phyloP scores from a whole-genome alignment of 1,140 invertebrate species.

The Bombus breviceps region DNA sequence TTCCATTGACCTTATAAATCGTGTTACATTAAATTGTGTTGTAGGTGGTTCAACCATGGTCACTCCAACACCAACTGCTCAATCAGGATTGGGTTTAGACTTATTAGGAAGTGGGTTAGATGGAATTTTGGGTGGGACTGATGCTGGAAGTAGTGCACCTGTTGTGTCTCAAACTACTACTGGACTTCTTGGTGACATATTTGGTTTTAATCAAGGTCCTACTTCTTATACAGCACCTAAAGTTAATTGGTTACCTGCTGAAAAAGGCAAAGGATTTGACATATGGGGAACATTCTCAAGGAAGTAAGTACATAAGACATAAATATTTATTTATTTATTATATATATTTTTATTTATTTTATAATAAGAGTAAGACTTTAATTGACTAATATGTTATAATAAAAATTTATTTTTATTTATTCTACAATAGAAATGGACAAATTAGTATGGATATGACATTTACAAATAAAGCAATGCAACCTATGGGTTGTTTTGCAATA shows the following conservation, averaged over 20 bases:
- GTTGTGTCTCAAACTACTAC: conserved; percentile 83
- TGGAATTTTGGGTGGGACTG: conserved; percentile 74
- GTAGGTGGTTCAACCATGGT: conserved; percentile 82
- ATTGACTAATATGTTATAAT: background rate
- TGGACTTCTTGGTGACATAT: conserved; percentile 95
- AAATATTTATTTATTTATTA: background rate
- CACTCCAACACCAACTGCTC: conserved; percentile 80
- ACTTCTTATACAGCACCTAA: conserved; percentile 91
- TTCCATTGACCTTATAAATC: background rate
- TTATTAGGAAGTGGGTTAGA: conserved; percentile 86
- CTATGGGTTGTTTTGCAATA: conserved; percentile 97
- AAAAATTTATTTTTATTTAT: background rate
- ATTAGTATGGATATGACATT: conserved; percentile 98
- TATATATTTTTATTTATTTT: conserved; percentile 23
- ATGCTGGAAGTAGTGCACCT: conserved; percentile 77
- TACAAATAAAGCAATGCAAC: conserved; percentile 99
- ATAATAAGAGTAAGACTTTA: conserved; percentile 23
- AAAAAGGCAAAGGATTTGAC: conserved; percentile 98
- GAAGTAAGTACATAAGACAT: conserved; percentile 78
- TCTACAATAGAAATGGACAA: conserved; percentile 87
- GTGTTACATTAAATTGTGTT: conserved; percentile 7
- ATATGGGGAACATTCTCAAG: conserved; percentile 97
- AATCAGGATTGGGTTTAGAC: conserved; percentile 90
- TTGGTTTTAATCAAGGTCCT: conserved; percentile 89
- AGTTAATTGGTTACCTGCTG: conserved; percentile 95